Evolutionary conservation across 1,140 invertebrate genomes (phyloP).

Genomic region (Olivierus martensii): DNA sequence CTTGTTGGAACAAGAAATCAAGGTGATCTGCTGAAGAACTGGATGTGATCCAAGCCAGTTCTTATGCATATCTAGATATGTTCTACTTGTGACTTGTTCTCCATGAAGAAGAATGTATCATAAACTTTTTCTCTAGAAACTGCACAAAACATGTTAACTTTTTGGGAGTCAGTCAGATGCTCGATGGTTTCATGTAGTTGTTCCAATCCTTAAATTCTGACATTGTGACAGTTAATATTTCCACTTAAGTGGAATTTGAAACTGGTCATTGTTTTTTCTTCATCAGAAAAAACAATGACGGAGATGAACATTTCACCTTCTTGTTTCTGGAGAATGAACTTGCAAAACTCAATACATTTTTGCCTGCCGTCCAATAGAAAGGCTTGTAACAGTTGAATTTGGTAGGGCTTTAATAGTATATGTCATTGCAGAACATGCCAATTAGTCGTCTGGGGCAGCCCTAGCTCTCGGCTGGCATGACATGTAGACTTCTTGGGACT

Average conservation of each 20-base stretch:
- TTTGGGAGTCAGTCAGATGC: background rate
- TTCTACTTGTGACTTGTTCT: background rate
- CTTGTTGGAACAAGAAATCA: conserved; percentile 7
- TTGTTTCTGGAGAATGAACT: too few relatives aligned
- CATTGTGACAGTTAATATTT: background rate
- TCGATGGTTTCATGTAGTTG: background rate
- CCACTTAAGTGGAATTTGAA: background rate
- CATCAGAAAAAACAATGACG: background rate
- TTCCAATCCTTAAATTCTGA: background rate
- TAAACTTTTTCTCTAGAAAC: background rate
- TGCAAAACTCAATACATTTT: too few relatives aligned
- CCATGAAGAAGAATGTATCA: background rate
- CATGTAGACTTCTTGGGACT: too few relatives aligned
- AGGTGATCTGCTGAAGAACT: background rate
- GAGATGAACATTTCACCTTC: background rate
- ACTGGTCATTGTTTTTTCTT: too few relatives aligned
- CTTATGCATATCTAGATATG: too few relatives aligned
- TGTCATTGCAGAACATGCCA: too few relatives aligned
- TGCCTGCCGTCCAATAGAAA: too few relatives aligned
- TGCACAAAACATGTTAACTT: background rate
- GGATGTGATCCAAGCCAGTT: background rate
- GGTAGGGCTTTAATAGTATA: too few relatives aligned
- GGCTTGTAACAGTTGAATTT: too few relatives aligned
- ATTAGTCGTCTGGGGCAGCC: too few relatives aligned
- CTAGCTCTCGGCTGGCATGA: too few relatives aligned